Base-by-base conservation (phyloP, 2,113 vertebrate genomes). In the Amazona vittata region DNA sequence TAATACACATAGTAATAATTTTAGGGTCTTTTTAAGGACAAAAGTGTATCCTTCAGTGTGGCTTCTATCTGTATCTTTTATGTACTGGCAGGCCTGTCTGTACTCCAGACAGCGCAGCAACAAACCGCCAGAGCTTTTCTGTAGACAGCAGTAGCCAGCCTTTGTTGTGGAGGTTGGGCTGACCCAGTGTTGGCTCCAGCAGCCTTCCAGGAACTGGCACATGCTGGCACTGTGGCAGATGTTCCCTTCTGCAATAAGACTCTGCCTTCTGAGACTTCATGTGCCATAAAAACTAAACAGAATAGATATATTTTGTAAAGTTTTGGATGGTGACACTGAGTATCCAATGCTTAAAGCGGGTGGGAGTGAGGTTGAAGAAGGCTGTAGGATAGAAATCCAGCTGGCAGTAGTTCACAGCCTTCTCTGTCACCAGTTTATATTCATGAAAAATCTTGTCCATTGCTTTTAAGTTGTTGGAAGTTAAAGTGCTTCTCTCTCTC, bases 171-270 rank as follows among this genome's bases (percentile, higher is more conserved):
- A 74, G 73, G 65, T 55, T 1, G 0, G 62, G 52, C 82, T 95
- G 65, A 78, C 81, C 62, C 5, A 0, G 43, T 16, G 60, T 62
- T 0, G 11, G 50, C 43, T 93, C 57, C 84, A 87, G 69, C 64
- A 84, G 60, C 92, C n/a, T 94, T 93, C 94, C 87, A 93, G 90
- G 95, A 87, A 39, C 74, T 59, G 90, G 69, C 5, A 1, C 33
- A 10, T 0, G 0, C 60, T 70, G 82, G 4, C 4, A 6, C 69
- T 1, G 9, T 49, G 85, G 69, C 77, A 84, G 59, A 43, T 81
- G 2, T 15, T 75, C 41, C 44, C 41, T 44, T 70, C 81, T 82
- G 46, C 49, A 10, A 2, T 15, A 35, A 67, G 49, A 21, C 59
- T 63, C 25, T 43, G 52, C 28, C 24, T 78, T 60, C 33, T 39